phyloP scores from a whole-genome alignment of 2,797 vertebrate genomes.

The Sylvilagus floridanus region DNA sequence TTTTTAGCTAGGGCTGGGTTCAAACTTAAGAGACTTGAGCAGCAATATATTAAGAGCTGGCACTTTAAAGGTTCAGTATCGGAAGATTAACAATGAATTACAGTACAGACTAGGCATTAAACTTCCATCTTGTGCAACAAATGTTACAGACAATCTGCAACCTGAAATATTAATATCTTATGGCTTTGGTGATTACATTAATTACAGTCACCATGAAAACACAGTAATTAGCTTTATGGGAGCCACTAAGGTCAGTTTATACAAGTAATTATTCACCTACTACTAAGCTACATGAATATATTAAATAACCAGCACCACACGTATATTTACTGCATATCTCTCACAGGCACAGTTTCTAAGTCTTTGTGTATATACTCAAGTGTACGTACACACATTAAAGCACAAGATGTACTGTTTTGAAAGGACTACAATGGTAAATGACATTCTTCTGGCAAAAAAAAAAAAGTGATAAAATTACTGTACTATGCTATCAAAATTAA shows the following conservation, averaged over 20 bases:
- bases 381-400: not conserved
- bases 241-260: constrained; percentile 80
- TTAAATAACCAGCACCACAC: constrained; percentile 30
- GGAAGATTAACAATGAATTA: constrained; percentile 86
- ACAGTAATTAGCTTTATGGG: constrained; percentile 83
- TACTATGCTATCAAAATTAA: constrained; percentile 19
- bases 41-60: constrained; percentile 83
- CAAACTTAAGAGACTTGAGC: constrained; percentile 84
- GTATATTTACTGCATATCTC: not conserved
- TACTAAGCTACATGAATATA: constrained; percentile 64
- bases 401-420: constrained; percentile 21
- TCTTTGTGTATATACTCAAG: too few species aligned
- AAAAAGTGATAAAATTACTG: not conserved
- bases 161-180: constrained; percentile 85
- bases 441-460: not conserved
- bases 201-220: constrained; percentile 83
- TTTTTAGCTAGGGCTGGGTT: constrained; percentile 80
- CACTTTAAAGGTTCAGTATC: constrained; percentile 80
- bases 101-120: constrained; percentile 73
- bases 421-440: not conserved
- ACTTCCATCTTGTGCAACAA: constrained; percentile 80
- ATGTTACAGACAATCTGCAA: constrained; percentile 82
- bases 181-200: constrained; percentile 84
- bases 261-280: constrained; percentile 80
- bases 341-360: not conserved